Evolutionary conservation across 2,797 vertebrate genomes (phyloP).

Genomic region (Lutjanus argentimaculatus): DNA sequence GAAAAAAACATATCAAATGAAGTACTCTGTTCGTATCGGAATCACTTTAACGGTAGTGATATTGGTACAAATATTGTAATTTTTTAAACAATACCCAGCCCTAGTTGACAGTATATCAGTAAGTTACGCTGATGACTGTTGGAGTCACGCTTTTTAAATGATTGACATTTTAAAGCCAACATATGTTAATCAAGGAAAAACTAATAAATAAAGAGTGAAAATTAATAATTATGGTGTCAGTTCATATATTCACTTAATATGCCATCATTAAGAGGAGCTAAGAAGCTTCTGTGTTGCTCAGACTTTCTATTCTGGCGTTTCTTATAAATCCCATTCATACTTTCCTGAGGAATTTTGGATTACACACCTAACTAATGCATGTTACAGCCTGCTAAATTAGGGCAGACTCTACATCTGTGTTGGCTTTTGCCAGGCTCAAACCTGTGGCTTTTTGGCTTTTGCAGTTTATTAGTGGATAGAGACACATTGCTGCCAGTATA

Average conservation of each 20-base stretch:
- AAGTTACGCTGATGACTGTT: background rate
- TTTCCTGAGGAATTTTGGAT: conserved; percentile 51
- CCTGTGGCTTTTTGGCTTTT: conserved; percentile 33
- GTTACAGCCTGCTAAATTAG: conserved; percentile 43
- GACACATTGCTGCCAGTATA: conserved; percentile 25
- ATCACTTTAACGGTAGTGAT: too few species aligned
- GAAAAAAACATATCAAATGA: too few species aligned
- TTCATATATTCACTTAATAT: background rate
- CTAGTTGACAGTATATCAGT: background rate
- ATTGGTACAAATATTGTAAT: too few species aligned
- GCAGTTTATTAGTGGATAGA: conserved; percentile 16
- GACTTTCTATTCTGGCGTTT: conserved; percentile 6
- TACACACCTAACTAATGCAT: conserved; percentile 33
- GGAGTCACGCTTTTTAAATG: background rate
- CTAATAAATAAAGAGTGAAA: background rate
- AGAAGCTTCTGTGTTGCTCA: conserved; percentile 6
- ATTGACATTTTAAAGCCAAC: background rate
- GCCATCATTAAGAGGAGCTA: background rate
- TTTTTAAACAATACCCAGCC: too few species aligned
- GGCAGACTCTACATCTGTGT: conserved; percentile 12
- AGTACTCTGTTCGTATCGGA: too few species aligned
- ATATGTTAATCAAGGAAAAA: background rate
- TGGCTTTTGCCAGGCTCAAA: conserved; percentile 17
- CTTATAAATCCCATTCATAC: conserved; percentile 37
- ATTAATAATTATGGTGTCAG: background rate